Percentiles rank a stretch among this genome's conserved stretches.
Conservation (phyloP, 2,888 invertebrate species). For the Priocnemis perturbator region DNA sequence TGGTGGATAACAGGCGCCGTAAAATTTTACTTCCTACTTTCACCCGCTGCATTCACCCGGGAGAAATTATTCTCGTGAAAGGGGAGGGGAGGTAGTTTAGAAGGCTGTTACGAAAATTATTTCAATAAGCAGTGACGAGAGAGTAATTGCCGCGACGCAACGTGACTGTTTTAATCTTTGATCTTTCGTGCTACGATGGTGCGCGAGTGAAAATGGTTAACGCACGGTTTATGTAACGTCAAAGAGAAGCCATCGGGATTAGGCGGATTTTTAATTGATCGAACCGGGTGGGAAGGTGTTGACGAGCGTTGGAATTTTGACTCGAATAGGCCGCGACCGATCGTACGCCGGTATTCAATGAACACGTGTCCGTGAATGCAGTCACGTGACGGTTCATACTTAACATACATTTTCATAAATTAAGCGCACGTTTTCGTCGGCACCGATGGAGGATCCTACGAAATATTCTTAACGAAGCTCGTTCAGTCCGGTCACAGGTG, state of each 20-base stretch:
- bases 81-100: background rate
- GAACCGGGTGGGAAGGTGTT: constrained; percentile 32
- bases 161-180: too few relatives aligned
- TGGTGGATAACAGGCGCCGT: too few relatives aligned
- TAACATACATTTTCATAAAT: constrained; percentile 54
- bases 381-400: constrained; percentile 33
- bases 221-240: too few relatives aligned
- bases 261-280: constrained; percentile 44
- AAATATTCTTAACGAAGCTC: constrained; percentile 42
- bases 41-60: constrained; percentile 2
- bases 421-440: constrained; percentile 29
- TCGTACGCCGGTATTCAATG: constrained; percentile 17
- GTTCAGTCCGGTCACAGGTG: constrained; percentile 15
- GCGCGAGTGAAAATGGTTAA: too few relatives aligned
- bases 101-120: constrained; percentile 9
- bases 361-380: constrained; percentile 10
- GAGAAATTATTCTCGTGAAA: background rate
- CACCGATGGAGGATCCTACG: constrained; percentile 28
- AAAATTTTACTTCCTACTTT: constrained; percentile 1
- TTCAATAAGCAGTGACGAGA: background rate
- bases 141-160: too few relatives aligned
- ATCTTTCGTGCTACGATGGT: too few relatives aligned
- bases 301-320: constrained; percentile 43
- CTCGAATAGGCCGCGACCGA: constrained; percentile 18
- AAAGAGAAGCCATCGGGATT: background rate